Percentiles rank a stretch among this genome's conserved stretches.
phyloP scores from a whole-genome alignment of 2,113 vertebrate genomes.

The Phaethornis superciliosus region DNA sequence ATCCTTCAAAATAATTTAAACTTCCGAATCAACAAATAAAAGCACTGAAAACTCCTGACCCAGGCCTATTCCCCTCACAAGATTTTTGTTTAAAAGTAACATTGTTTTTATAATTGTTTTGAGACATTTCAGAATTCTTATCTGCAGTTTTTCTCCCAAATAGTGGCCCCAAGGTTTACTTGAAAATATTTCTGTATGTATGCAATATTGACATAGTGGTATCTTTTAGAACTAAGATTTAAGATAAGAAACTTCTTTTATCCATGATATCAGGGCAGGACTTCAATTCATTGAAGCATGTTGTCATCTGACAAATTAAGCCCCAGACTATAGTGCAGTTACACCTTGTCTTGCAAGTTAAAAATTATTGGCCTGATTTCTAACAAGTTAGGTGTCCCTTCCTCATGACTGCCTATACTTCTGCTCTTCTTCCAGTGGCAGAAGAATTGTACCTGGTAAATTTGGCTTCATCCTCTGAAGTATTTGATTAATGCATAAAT shows the following conservation, averaged over 20 bases:
- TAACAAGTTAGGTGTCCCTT: background rate
- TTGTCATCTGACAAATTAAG: background rate
- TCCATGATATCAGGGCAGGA: background rate
- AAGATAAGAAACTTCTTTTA: background rate
- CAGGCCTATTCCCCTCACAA: background rate
- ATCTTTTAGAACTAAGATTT: background rate
- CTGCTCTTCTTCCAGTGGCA: background rate
- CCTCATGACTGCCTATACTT: background rate
- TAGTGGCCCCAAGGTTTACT: background rate
- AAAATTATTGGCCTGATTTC: background rate
- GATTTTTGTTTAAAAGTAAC: background rate
- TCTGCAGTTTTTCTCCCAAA: background rate
- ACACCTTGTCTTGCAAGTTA: background rate
- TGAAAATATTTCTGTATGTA: fast-evolving
- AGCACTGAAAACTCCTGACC: background rate
- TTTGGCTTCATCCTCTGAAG: background rate
- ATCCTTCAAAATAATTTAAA: background rate
- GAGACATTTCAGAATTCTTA: background rate
- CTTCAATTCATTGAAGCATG: background rate
- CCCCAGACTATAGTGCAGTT: background rate
- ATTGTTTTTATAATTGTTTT: background rate
- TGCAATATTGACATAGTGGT: background rate
- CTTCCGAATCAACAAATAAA: background rate
- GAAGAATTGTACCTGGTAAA: fast-evolving
- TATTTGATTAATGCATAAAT: background rate